Evolutionary conservation across 2,113 vertebrate genomes (phyloP), one percentile per base, ranked within the genome.

Genomic region (Dasypus novemcinctus): DNA sequence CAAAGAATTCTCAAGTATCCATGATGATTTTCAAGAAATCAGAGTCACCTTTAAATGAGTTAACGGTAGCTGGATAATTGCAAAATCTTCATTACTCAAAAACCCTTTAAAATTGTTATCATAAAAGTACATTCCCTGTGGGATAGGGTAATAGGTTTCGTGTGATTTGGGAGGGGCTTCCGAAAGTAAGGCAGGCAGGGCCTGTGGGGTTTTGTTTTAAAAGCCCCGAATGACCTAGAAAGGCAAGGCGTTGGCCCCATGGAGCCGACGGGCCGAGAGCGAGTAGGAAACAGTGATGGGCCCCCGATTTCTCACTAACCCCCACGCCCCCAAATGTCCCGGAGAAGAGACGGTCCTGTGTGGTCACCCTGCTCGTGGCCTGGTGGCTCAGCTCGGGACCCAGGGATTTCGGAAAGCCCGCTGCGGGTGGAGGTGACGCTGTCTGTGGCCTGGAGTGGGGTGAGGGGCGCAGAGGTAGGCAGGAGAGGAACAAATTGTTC

Each of bases 401-500:
- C 0, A 1, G 12, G 31, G 41, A 74, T 46, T 84, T 68, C 18
- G 63, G 83, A 68, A 61, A 57, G 49, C 41, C 20, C 54, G 20
- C 33, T 31, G 54, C 6, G 10, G n/a, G 23, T 25, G 4, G 23
- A 46, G 5, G 46, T 6, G 3, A 64, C 46, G 54, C n/a, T 46
- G 1, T 27, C 49, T 92, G 36, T 15, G 72, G n/a, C 61, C 61
- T 46, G 49, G 63, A 10, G n/a, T 46, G 18, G 29, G 74, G 69
- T 66, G 7, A 1, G 4, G 31, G 7, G 21, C 20, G 29, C 7
- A 57, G 63, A 96, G 10, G 66, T 87, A 18, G 15, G n/a, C 54
- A 80, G 29, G 59, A 57, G 93, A 36, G 49, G n/a, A 52, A 88
- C 89, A 96, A 94, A 93, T 12, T 91, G 69, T 89, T 38, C 54